Base-by-base conservation (phyloP, 2,888 invertebrate genomes). In the Tipula unca region DNA sequence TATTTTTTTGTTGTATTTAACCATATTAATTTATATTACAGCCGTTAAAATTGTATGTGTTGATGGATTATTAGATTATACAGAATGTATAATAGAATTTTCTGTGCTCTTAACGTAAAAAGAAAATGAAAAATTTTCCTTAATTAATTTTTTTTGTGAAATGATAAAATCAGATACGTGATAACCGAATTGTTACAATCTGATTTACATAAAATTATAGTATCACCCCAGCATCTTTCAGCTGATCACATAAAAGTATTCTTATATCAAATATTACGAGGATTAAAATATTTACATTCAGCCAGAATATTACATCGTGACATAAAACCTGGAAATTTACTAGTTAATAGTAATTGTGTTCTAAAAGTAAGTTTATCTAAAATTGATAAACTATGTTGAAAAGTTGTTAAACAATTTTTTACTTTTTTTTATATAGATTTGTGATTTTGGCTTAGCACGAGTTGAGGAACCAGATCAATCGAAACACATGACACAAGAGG, bases 171-270 rank as follows among this genome's bases (percentile, higher is more conserved):
- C 92, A 99, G 99, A 93, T 99, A 99, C 93, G 99, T 99, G 91
- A 97, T 99, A 92, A 99, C 99, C 88, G 99, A 99, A 93, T 94
- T 99, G 89, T 96, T 99, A 91, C 99, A 99, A 93, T 99, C 98
- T 91, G 99, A 99, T 94, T 94, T 99, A 89, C 99, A 99, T 93
- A 99, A 99, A 94, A 99, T 99, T 92, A 99, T 99, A 92, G 99
- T 99, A 89, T 99, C 99, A 89, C 98, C 99, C 88, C 99, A 99
- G 92, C 98, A 98, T 89, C 95, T 99, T 88, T 98, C 99, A 89
- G 95, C 98, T 88, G 99, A 99, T 93, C 99, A 99, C 94, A 98
- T 99, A 93, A 99, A 99, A 95, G 99, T 99, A 92, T 99, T 99
- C 94, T 96, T 99, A 89, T 99, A 99, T 93, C 99, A 99, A 93